Percentiles rank a stretch among this genome's conserved stretches.
Conservation (phyloP, 2,113 vertebrate species). For the Hirundichthys speculiger region DNA sequence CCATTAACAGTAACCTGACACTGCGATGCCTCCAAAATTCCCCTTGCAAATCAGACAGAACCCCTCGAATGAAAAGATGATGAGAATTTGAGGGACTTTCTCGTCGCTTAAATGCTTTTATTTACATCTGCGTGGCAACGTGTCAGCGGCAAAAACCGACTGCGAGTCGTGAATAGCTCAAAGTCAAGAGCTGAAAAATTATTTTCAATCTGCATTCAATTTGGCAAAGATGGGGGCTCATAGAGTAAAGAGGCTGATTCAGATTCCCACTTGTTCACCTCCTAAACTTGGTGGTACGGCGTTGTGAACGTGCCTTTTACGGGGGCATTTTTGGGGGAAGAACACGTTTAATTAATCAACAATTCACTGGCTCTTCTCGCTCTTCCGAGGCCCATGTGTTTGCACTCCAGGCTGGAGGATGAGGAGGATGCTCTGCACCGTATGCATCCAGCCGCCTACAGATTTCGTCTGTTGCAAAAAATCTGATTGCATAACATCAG, state of each 20-base stretch:
- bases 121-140: constrained; percentile 88
- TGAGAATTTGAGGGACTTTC: constrained; percentile 60
- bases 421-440: constrained; percentile 90
- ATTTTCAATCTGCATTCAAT: constrained; percentile 98
- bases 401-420: constrained; percentile 92
- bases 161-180: constrained; percentile 90
- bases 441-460: constrained; percentile 87
- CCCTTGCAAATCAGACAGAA: constrained; percentile 7
- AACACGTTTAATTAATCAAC: constrained; percentile 93
- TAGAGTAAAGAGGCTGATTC: constrained; percentile 93
- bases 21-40: background rate
- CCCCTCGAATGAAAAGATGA: constrained; percentile 31
- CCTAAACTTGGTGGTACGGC: constrained; percentile 90
- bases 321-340: constrained; percentile 46
- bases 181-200: constrained; percentile 98
- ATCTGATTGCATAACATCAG: constrained; percentile 72
- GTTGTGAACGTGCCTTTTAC: constrained; percentile 85
- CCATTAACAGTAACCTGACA: constrained; percentile 9
- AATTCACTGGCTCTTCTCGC: constrained; percentile 90
- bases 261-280: constrained; percentile 93
- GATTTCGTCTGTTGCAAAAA: constrained; percentile 89
- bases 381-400: constrained; percentile 92
- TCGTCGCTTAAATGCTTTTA: constrained; percentile 76
- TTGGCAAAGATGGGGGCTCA: constrained; percentile 96
- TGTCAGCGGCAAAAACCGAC: constrained; percentile 80